A percentile compares a stretch with the other conserved stretches of the same genome.
Conservation (phyloP, 2,888 invertebrate genomes). For the Pseudoips prasinana region DNA sequence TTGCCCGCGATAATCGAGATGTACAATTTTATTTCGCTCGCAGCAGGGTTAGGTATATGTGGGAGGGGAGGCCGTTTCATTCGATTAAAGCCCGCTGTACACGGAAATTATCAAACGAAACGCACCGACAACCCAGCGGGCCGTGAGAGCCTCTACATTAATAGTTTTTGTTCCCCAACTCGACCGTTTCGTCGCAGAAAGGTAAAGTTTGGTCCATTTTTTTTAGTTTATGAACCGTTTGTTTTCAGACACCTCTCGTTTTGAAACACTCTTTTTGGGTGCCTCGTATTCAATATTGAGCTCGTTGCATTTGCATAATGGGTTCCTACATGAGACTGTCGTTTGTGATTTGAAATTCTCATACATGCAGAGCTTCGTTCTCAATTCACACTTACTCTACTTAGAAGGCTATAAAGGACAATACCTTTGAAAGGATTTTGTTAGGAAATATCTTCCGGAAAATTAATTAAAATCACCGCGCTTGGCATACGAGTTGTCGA, state of each 20-base stretch:
- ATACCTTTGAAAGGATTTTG: conserved; percentile 27
- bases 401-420: not conserved
- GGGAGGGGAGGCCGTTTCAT: conserved; percentile 50
- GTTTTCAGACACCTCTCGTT: conserved; percentile 56
- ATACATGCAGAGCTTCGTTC: conserved; percentile 13
- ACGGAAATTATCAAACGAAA: conserved; percentile 79
- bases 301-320: conserved; percentile 44
- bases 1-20: conserved; percentile 56
- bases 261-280: conserved; percentile 39
- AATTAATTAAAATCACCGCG: no score
- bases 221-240: conserved; percentile 45
- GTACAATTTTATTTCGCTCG: conserved; percentile 61
- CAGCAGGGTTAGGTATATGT: conserved; percentile 32
- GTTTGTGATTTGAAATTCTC: conserved; percentile 34
- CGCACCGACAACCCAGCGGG: conserved; percentile 73
- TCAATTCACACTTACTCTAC: not conserved
- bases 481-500: no score
- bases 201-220: conserved; percentile 45
- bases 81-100: conserved; percentile 77
- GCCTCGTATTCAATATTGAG: conserved; percentile 38
- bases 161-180: conserved; percentile 75
- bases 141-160: conserved; percentile 72
- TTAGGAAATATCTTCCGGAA: no score
- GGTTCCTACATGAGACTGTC: conserved; percentile 24
- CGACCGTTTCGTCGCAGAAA: conserved; percentile 61